A percentile compares a stretch with the other conserved stretches of the same genome.
These are phyloP conservation scores for Alces alces DNA, from an alignment of 2,113 vertebrate genomes.

Conservation along the genomic window DNA sequence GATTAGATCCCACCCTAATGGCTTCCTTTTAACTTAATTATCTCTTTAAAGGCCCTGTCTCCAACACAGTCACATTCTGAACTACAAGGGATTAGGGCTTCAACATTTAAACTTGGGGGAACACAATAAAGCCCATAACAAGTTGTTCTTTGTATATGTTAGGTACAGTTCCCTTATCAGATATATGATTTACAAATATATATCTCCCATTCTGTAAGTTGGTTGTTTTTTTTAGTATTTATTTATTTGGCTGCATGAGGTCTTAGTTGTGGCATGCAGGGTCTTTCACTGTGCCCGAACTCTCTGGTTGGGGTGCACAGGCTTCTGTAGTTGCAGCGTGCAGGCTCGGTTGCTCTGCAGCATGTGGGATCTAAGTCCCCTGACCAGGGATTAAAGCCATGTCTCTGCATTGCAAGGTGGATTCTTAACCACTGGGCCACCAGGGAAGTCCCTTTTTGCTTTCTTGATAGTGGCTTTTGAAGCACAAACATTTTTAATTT, in stretches of 20 bases:
- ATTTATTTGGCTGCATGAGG: background rate
- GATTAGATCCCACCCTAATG: background rate
- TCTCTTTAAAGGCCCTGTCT: background rate
- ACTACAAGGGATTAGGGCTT: background rate
- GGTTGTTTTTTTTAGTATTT: background rate
- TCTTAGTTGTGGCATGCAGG: background rate
- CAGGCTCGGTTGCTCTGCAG: background rate
- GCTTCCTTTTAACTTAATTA: background rate
- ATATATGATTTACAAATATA: background rate
- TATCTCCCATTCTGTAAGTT: background rate
- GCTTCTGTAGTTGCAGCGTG: background rate
- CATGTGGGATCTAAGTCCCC: background rate
- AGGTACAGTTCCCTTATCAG: background rate
- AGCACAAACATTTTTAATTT: background rate
- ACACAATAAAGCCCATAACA: background rate
- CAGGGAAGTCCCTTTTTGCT: background rate
- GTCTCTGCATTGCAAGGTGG: background rate
- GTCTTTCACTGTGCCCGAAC: accelerated
- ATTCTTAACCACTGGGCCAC: background rate
- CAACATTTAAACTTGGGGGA: background rate
- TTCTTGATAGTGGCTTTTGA: background rate
- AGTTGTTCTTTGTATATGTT: background rate
- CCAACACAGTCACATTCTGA: background rate
- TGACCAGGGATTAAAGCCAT: background rate
- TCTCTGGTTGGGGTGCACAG: background rate